Evolutionary conservation across 2,113 vertebrate genomes (phyloP), one percentile per base, ranked within the genome.

Genomic region (Heterotilapia buettikoferi): DNA sequence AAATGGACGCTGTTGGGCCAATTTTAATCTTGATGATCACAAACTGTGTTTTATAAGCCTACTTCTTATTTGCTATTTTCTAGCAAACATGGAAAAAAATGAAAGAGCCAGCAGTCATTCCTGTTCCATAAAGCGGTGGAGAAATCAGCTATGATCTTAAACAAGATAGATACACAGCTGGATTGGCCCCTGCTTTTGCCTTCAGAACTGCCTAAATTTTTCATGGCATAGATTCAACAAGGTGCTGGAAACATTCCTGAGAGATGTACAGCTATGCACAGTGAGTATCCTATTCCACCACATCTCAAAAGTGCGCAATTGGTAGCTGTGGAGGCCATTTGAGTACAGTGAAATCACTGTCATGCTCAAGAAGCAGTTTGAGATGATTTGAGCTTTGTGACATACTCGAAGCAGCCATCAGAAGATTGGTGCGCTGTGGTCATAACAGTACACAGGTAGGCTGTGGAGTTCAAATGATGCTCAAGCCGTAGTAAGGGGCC

Each of bases 211-310:
- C 66, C 38, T 26, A 71, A 9, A 16, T 43, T 68, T 66, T 13
- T 40, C 3, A 68, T 68, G 36, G 6, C 63, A 21, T 68, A 43
- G 66, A 73, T 3, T 45, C n/a, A 45, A 73, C 66, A 73, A 73
- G 68, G 68, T 73, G 40, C 40, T 73, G 40, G 21, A 73, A 71
- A 43, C 66, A 71, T 71, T 14, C 66, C 66, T 71, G 6, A 66
- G 18, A 38, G 61, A 38, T 0, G 19, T 66, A 5, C 21, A 47
- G 5, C 13, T 26, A 18, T 5, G 68, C 21, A 73, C 21, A 52
- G 50, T 52, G 18, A 52, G 4, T 52, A 26, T 73, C 40, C 0
- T 45, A 18, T 73, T 45, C 21, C 38, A 45, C 8, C 21, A 45
- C 7, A 43, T 71, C 8, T 45, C 21, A 47, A 11, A 73, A 26